Evolutionary conservation across 1,140 invertebrate genomes (phyloP).

Genomic region (Choristoneura fumiferana): DNA sequence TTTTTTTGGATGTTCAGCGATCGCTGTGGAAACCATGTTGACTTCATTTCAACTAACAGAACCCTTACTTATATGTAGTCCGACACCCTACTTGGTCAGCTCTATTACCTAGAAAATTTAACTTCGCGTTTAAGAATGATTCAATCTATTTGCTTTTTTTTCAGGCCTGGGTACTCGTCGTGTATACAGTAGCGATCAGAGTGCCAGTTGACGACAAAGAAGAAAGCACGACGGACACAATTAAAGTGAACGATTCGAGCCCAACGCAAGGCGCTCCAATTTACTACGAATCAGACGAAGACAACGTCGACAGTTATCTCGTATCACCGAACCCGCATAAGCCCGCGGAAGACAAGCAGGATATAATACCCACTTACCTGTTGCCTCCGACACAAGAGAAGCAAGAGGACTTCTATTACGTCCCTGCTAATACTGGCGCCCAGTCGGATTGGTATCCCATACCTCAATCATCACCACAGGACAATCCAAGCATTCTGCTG

Average conservation of each 20-base stretch:
- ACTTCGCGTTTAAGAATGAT: too few species aligned
- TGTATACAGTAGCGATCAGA: conserved; percentile 45
- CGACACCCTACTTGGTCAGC: too few species aligned
- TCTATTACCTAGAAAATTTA: too few species aligned
- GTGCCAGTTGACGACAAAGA: conserved; percentile 47
- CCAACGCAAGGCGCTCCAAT: conserved; percentile 34
- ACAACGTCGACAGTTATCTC: conserved; percentile 50
- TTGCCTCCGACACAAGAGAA: conserved; percentile 51
- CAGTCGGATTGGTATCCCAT: conserved; percentile 68
- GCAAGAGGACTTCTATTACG: conserved; percentile 43
- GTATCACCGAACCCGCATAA: conserved; percentile 50
- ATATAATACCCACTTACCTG: conserved; percentile 49
- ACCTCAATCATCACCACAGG: conserved; percentile 32
- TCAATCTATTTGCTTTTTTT: conserved; percentile 26
- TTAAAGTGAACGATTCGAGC: conserved; percentile 22
- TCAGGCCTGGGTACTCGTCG: conserved; percentile 41
- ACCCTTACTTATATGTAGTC: too few species aligned
- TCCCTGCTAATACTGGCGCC: conserved; percentile 43
- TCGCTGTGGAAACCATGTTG: too few species aligned
- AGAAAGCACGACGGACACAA: conserved; percentile 30
- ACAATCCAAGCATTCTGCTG: conserved; percentile 18
- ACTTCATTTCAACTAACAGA: too few species aligned
- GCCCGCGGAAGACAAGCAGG: conserved; percentile 37
- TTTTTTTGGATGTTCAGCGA: too few species aligned
- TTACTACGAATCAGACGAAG: conserved; percentile 46